Evolutionary conservation across 2,113 vertebrate species (phyloP), one percentile per base, ranked within the genome.

Genomic region (Otolemur garnettii): DNA sequence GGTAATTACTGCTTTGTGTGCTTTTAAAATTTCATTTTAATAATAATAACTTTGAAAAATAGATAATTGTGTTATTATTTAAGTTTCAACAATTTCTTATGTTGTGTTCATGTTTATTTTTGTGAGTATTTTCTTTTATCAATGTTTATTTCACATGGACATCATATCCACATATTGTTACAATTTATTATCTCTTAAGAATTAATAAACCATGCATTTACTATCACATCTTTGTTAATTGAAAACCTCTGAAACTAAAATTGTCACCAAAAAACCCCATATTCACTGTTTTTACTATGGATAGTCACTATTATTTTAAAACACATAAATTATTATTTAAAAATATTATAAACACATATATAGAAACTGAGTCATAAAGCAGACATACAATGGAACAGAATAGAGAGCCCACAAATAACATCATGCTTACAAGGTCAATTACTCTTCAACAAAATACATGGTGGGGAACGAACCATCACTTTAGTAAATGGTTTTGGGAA

Each of bases 61-160:
- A 71, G 60, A 62, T 50, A 66, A 77, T 85, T 26, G 35, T 21
- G 5, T 79, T 81, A 38, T 50, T 59, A 64, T 57, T 79, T 81
- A 87, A 50, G 53, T 93, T 69, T 88, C 53, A 72, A 62, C 38
- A 8, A 64, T 74, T 80, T 91, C 55, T 60, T 83, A 83, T 59
- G 21, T 94, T 62, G 24, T 45, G 38, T 90, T 78, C 77, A 84
- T 69, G 9, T 78, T 69, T 18, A 21, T 35, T 30, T 77, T 71
- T 68, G 62, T 77, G 84, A 59, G 11, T 68, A 15, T 90, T 78
- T 75, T 83, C 35, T 84, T 68, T 45, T 66, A 84, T 68, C 21
- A 89, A 45, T 82, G 24, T 45, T n/a, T 81, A 53, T 62, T 74
- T 81, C 42, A 89, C 26, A n/a, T 81, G 75, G 50, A 45, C 15